These are phyloP conservation scores for Tupaia chinensis DNA, from an alignment of 2,113 vertebrate species.

Conservation along the genomic window DNA sequence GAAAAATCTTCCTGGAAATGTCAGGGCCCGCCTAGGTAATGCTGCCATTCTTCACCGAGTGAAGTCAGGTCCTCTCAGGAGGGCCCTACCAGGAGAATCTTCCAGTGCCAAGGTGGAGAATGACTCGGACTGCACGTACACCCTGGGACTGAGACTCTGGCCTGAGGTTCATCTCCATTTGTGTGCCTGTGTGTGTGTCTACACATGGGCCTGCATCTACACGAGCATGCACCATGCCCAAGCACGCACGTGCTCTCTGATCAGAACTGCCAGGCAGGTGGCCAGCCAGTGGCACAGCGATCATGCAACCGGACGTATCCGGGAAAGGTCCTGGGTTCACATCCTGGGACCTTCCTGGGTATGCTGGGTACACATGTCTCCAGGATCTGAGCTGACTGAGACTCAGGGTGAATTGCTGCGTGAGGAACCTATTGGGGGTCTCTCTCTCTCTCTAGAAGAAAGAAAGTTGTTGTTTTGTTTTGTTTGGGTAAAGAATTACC, in stretches of 20 bases:
- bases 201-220: background rate
- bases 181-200: background rate
- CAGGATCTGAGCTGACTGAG: too few relatives aligned
- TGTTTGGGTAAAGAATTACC: background rate
- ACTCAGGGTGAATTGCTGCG: too few relatives aligned
- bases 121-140: background rate
- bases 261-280: background rate
- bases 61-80: background rate
- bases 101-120: background rate
- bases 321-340: too few relatives aligned
- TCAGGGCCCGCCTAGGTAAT: background rate
- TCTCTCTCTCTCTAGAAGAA: too few relatives aligned
- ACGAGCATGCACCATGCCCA: background rate
- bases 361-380: too few relatives aligned
- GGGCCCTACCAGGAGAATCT: background rate
- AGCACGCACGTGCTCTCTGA: background rate
- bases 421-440: too few relatives aligned
- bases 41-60: background rate
- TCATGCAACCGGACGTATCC: too few relatives aligned
- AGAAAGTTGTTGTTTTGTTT: too few relatives aligned
- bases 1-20: conserved; percentile 24
- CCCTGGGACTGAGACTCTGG: background rate
- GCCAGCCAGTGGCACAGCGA: too few relatives aligned
- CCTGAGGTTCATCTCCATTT: background rate
- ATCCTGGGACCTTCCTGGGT: too few relatives aligned